Evolutionary conservation across 35 echinoderm and acorn worm genomes (phyloP).

Genomic region (Strongylocentrotus purpuratus): DNA sequence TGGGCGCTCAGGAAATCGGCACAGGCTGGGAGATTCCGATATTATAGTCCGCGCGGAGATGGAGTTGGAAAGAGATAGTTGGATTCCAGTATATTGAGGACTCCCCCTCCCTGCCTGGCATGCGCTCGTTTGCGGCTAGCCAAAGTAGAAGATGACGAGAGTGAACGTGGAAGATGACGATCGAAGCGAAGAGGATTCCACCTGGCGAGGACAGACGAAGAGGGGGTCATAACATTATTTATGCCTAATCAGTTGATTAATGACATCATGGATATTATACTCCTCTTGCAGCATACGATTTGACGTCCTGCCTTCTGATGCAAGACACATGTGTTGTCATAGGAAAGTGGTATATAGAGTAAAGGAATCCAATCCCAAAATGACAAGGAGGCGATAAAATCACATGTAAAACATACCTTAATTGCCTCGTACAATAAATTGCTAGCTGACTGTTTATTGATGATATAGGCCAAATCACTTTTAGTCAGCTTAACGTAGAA

Average conservation of each 20-base stretch:
- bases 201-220: background rate
- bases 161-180: background rate
- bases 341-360: too few species aligned
- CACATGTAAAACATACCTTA: too few species aligned
- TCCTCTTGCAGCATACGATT: background rate
- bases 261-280: background rate
- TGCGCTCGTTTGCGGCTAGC: background rate
- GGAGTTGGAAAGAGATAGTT: background rate
- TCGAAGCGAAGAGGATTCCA: background rate
- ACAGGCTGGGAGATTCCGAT: background rate
- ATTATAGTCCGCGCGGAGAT: constrained; percentile 8
- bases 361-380: too few species aligned
- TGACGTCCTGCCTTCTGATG: background rate
- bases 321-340: too few species aligned
- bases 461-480: too few species aligned
- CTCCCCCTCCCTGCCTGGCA: background rate
- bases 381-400: too few species aligned
- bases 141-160: background rate
- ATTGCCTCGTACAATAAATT: too few species aligned
- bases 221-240: constrained; percentile 1
- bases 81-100: background rate
- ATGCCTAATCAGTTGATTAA: constrained; percentile 5
- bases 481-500: too few species aligned
- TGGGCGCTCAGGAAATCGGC: background rate
- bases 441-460: too few species aligned